Base-by-base conservation (phyloP, 2,888 invertebrate species). In the Harmothoe impar region DNA sequence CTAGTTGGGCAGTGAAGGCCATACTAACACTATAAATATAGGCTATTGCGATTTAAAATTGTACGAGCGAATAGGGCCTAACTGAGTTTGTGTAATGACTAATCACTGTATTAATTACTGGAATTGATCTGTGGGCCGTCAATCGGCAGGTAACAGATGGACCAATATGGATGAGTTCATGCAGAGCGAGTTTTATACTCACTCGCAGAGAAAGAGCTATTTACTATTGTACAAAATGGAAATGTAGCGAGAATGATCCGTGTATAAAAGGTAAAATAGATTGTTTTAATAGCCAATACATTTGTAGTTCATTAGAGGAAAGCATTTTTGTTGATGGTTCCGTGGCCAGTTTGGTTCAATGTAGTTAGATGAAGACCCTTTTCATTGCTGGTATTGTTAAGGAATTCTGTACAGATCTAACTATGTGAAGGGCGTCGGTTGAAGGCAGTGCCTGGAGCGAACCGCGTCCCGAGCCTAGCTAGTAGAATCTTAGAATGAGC, bases 401-500 rank as follows among this genome's bases (percentile, higher is more conserved):
- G 17, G 35, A 81, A 81, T 81, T n/a, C 35, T 81, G 81, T 81
- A 81, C 81, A 81, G 81, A 81, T 81, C 10, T 33, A 81, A 81
- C 25, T 81, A 81, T 72, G 43, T 86, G 56, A 54, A 25, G 31
- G 86, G 31, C 86, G 86, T 29, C 25, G 56, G 54, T 52, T 52
- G 10, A 56, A 25, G 86, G 86, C 86, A 86, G 86, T 56, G 86
- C 86, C 86, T 86, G 31, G n/a, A 86, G 5, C n/a, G 33, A 29
- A 54, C 54, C 86, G 29, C 86, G 43, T 25, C 81, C 81, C 81
- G 20, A 43, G 33, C 56, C 54, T 54, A 86, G 86, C 56, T 54
- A 56, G 86, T 54, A 52, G 86, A 17, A 86, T 23, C n/a, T 84
- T 86, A 86, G 86, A 86, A 86, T 86, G 54, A 86, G 56, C 29